These are phyloP conservation scores for Corythornis leucogaster DNA, from an alignment of 2,797 vertebrate genomes.

Conservation along the genomic window DNA sequence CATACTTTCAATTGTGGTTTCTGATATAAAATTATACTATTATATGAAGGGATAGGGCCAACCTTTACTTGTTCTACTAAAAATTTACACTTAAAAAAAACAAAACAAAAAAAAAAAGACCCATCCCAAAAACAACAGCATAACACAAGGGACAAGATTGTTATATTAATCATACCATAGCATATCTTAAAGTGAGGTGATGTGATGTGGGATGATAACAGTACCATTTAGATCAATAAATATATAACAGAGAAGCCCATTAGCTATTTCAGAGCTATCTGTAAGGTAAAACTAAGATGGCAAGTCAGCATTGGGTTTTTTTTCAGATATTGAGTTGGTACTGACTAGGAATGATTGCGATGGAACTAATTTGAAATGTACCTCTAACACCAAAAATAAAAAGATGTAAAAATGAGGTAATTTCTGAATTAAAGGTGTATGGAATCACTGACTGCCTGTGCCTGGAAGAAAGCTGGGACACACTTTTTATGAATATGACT, in stretches of 20 bases:
- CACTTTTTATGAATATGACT: not conserved
- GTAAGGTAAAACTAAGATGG: not conserved
- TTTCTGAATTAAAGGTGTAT: not conserved
- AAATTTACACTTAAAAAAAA: not conserved
- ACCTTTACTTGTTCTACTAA: not conserved
- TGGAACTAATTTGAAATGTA: not conserved
- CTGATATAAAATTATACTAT: not conserved
- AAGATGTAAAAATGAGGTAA: not conserved
- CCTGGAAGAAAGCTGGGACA: not conserved
- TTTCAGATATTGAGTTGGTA: not conserved
- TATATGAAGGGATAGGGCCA: not conserved
- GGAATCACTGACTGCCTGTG: not conserved
- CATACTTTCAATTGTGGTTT: not conserved
- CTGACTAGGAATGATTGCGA: not conserved
- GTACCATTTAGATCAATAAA: not conserved
- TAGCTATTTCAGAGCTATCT: not conserved
- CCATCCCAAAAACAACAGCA: rapidly evolving
- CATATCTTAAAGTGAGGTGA: not conserved
- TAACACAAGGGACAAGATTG: not conserved
- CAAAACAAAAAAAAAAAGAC: not conserved
- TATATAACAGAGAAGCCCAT: not conserved
- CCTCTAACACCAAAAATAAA: not conserved
- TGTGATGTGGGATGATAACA: not conserved
- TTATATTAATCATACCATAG: not conserved
- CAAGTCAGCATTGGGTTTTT: not conserved